These are phyloP conservation scores for Manis crassicaudata DNA, from an alignment of 2,797 vertebrate genomes.

Conservation along the genomic window DNA sequence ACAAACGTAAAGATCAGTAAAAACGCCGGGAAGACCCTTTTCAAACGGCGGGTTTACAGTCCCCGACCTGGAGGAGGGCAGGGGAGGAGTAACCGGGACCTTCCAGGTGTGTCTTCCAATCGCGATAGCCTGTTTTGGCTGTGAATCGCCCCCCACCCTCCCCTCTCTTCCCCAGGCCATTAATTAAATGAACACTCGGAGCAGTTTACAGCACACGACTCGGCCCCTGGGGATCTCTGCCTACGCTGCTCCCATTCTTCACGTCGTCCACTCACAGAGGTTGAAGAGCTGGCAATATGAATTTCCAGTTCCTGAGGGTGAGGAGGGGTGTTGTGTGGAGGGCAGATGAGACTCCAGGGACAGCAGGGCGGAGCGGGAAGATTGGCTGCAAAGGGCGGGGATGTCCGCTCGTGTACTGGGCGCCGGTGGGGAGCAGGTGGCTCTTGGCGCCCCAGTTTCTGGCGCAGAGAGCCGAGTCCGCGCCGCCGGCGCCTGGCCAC, in stretches of 20 bases:
- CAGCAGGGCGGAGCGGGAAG: not conserved
- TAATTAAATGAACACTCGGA: conserved; percentile 73
- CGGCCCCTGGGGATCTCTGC: conserved; percentile 64
- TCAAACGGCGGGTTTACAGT: not conserved
- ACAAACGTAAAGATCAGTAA: not conserved
- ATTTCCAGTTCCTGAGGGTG: conserved; percentile 74
- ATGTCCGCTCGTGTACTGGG: not conserved
- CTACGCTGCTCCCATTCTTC: not conserved
- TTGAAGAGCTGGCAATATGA: conserved; percentile 60
- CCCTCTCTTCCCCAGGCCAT: conserved; percentile 48
- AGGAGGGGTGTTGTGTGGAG: conserved; percentile 11
- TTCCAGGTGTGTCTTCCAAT: conserved; percentile 75
- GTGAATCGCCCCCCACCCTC: conserved; percentile 48
- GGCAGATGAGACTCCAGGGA: not conserved
- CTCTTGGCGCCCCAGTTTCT: not conserved
- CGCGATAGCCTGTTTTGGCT: conserved; percentile 42
- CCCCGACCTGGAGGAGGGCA: conserved; percentile 40
- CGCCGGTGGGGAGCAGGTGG: not conserved
- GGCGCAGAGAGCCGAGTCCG: not conserved
- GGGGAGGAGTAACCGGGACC: conserved; percentile 55
- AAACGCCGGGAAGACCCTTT: not conserved
- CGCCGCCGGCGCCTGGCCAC: not conserved
- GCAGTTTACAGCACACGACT: conserved; percentile 49
- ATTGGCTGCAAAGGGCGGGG: not conserved
- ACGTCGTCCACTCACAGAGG: not conserved